Percentiles rank a stretch among this genome's conserved stretches.
Evolutionary conservation across 2,797 vertebrate genomes (phyloP).

Genomic region (Champsocephalus esox): DNA sequence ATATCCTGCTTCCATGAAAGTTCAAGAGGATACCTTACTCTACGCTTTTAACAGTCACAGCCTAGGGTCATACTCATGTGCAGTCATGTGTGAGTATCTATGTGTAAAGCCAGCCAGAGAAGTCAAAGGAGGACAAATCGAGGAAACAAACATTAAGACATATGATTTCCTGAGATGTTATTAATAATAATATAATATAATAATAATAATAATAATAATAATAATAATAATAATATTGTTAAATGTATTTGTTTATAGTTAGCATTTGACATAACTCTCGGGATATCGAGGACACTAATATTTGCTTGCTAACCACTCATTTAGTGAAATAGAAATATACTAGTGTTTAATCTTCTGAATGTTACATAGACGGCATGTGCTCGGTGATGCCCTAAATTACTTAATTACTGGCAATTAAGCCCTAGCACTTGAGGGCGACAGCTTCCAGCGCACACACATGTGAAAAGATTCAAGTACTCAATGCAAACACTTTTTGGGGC

Average conservation of each 20-base stretch:
- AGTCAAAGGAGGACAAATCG: slow-evolving; percentile 13
- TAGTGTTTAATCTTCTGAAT: slow-evolving; percentile 13
- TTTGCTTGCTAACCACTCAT: too few relatives aligned
- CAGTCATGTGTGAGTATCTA: slow-evolving; percentile 8
- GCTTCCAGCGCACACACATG: slow-evolving; percentile 1
- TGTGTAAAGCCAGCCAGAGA: slow-evolving; percentile 6
- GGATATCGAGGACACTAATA: background rate
- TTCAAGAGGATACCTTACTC: slow-evolving; percentile 19
- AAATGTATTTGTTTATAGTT: slow-evolving; percentile 5
- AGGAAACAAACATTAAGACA: background rate
- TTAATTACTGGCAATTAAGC: slow-evolving; percentile 35
- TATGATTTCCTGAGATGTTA: background rate
- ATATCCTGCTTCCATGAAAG: background rate
- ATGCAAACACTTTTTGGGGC: slow-evolving; percentile 6
- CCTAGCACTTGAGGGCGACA: slow-evolving; percentile 13
- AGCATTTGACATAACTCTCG: background rate
- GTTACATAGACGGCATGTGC: background rate
- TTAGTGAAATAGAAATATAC: background rate
- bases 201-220: background rate
- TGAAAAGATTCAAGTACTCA: too few relatives aligned
- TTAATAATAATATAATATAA: too few relatives aligned
- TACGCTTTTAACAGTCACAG: slow-evolving; percentile 17
- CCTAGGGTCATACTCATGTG: background rate
- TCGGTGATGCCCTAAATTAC: slow-evolving; percentile 26
- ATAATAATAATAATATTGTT: background rate